These are phyloP conservation scores for Parazoanthus darwini DNA, from an alignment of 92 coral and sea anemone species.

Conservation along the genomic window DNA sequence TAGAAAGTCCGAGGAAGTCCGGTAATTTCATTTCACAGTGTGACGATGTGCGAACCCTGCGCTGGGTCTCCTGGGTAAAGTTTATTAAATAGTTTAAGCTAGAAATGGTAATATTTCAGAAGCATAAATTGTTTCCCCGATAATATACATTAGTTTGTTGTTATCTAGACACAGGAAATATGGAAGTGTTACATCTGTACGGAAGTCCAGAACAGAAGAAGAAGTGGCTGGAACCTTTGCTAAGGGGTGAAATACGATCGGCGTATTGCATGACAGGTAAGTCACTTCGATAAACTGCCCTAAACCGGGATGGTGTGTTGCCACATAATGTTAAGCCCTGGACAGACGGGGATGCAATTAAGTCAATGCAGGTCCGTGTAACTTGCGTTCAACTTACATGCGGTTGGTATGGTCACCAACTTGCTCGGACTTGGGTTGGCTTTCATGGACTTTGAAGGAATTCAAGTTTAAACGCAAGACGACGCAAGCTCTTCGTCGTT, in stretches of 20 bases:
- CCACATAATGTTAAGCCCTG: background rate
- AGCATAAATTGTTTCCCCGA: background rate
- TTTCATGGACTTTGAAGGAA: too few species aligned
- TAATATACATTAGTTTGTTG: background rate
- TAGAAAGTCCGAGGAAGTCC: too few species aligned
- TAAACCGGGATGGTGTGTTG: background rate
- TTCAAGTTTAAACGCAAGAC: too few species aligned
- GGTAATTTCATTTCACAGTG: too few species aligned
- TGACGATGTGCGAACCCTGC: too few species aligned
- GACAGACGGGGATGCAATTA: too few species aligned
- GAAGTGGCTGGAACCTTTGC: slow-evolving; percentile 90
- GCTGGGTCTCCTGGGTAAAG: background rate
- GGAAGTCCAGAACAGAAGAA: slow-evolving; percentile 89
- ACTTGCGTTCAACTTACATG: too few species aligned
- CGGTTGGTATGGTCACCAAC: too few species aligned
- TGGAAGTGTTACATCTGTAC: slow-evolving; percentile 96
- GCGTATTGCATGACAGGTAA: slow-evolving; percentile 97
- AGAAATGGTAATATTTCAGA: too few species aligned
- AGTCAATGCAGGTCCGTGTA: too few species aligned
- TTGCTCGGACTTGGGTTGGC: too few species aligned
- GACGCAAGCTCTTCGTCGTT: too few species aligned
- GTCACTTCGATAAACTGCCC: background rate
- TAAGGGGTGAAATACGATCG: slow-evolving; percentile 91
- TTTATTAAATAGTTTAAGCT: background rate
- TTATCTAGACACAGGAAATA: slow-evolving; percentile 88